These are phyloP conservation scores for Eupeodes corollae DNA, from an alignment of 1,140 invertebrate species.

Conservation along the genomic window DNA sequence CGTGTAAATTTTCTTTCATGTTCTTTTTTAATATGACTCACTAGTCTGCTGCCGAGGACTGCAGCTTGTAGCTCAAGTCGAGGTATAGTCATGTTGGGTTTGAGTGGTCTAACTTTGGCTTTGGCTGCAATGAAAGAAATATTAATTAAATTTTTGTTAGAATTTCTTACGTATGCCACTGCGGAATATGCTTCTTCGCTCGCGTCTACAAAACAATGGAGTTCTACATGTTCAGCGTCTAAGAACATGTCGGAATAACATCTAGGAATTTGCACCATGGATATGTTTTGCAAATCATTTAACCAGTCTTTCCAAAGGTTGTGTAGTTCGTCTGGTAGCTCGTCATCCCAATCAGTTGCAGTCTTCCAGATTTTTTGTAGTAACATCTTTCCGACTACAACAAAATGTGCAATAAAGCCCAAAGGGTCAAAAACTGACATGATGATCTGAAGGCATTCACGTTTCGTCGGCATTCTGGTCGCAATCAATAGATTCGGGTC, in stretches of 20 bases:
- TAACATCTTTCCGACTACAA: slow-evolving; percentile 4
- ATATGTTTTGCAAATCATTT: too few species aligned
- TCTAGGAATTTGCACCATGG: too few species aligned
- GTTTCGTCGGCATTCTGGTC: background rate
- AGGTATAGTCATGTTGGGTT: slow-evolving; percentile 25
- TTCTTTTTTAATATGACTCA: background rate
- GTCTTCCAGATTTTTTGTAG: slow-evolving; percentile 7
- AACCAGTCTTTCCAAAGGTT: background rate
- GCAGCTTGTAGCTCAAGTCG: slow-evolving; percentile 35
- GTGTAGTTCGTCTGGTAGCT: background rate
- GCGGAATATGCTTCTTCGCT: slow-evolving; percentile 5
- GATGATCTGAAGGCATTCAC: slow-evolving; percentile 1
- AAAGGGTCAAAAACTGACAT: too few species aligned
- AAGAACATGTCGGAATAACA: too few species aligned
- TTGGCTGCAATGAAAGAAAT: slow-evolving; percentile 10
- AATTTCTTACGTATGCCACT: slow-evolving; percentile 6
- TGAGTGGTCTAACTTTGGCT: slow-evolving; percentile 25
- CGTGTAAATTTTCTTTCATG: background rate
- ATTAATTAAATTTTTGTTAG: background rate
- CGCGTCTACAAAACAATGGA: slow-evolving; percentile 8
- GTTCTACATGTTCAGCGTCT: background rate
- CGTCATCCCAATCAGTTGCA: slow-evolving; percentile 9
- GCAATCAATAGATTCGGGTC: too few species aligned
- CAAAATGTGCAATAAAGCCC: background rate
- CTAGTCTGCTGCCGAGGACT: slow-evolving; percentile 21